Base-by-base conservation (phyloP, 2,888 invertebrate species). In the Hypsopygia costalis region DNA sequence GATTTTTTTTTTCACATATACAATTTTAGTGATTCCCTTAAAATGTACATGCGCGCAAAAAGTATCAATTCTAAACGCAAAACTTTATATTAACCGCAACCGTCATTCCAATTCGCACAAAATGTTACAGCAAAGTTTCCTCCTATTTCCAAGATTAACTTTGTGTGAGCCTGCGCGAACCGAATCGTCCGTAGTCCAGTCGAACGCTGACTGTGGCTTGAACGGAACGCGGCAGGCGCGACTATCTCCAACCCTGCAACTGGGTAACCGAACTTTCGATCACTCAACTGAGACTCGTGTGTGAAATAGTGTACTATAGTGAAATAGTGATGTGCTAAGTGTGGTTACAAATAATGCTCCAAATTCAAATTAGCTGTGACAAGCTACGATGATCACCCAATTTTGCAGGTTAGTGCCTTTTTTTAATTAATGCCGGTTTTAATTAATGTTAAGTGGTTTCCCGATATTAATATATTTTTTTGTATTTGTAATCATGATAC, bases 401-500 rank as follows among this genome's bases (percentile, higher is more conserved):
- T 80, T 81, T 74, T 65, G 57, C 85, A 82, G 85, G 85, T 85
- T 69, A 81, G 82, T 80, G 9, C 7, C n/a, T 31, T 31, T 37
- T 36, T 11, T 27, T 35, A 27, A 12, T 25, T 37, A 30, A 30
- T 11, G 10, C 29, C 10, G 11, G 11, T 5, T 16, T 16, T 16
- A 16, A 4, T 16, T 3, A 16, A 3, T 16, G 16, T 16, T 16
- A 16, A 16, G 16, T 4, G 4, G 2, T 16, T 16, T 4, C 4
- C 4, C 4, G 4, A 3, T 2, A 16, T 4, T 3, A 16, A 16
- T 16, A 4, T 2, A 2, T 2, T 16, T 16, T 16, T 16, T 16
- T 16, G 16, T 16, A 16, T 2, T 16, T 3, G 16, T n/a, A n/a
- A n/a, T n/a, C n/a, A n/a, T n/a, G n/a, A n/a, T n/a, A n/a, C n/a